A percentile compares a stretch with the other conserved stretches of the same genome.
Conservation (phyloP, 2,113 vertebrate species). For the Anarhynchus alexandrinus region DNA sequence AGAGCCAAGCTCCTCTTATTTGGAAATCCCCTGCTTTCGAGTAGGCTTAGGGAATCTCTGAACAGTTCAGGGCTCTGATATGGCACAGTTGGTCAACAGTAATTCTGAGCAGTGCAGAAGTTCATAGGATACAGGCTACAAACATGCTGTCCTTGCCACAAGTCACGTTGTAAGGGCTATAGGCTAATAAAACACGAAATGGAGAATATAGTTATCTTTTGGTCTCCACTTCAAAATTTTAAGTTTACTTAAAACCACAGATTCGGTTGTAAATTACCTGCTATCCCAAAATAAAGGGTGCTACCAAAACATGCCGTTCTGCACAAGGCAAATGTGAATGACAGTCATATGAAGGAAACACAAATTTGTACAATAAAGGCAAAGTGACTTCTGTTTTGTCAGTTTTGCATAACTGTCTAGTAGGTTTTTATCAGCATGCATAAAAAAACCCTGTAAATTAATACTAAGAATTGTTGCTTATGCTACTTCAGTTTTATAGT, state of each 20-base stretch:
- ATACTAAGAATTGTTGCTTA: background rate
- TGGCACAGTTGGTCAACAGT: background rate
- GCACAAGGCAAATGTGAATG: background rate
- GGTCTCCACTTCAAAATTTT: background rate
- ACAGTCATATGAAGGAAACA: background rate
- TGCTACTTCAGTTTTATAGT: background rate
- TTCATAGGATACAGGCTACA: background rate
- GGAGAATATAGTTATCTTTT: background rate
- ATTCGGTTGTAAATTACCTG: background rate
- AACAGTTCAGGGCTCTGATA: background rate
- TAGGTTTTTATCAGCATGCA: background rate
- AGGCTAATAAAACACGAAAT: background rate
- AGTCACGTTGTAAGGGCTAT: fast-evolving
- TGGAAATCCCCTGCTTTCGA: background rate
- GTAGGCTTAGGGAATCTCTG: background rate
- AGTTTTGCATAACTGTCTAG: background rate
- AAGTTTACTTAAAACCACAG: background rate
- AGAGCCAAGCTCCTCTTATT: background rate
- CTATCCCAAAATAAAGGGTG: background rate
- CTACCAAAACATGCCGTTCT: background rate
- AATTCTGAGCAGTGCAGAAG: background rate
- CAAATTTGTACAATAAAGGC: background rate
- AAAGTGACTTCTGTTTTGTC: background rate
- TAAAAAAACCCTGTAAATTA: background rate
- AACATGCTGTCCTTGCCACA: background rate